phyloP scores from a whole-genome alignment of 1,140 invertebrate species.

The Stegodyphus dumicola region DNA sequence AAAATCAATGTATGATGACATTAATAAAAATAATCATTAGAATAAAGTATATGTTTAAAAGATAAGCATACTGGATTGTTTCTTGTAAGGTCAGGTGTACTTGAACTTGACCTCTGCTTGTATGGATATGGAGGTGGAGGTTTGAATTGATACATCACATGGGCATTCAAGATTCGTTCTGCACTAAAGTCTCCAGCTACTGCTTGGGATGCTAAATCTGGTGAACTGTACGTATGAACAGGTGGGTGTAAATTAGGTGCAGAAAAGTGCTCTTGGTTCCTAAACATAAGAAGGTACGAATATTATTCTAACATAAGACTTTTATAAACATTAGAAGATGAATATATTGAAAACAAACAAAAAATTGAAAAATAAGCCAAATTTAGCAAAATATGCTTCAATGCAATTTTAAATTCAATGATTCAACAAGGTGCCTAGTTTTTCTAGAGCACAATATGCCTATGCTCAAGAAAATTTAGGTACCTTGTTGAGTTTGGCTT shows the following conservation, averaged over 20 bases:
- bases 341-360: too few species aligned
- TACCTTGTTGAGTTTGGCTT: too few species aligned
- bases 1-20: too few species aligned
- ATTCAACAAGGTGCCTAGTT: background rate
- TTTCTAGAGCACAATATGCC: too few species aligned
- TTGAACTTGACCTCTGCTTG: conserved; percentile 78
- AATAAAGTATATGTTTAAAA: too few species aligned
- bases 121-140: conserved; percentile 82
- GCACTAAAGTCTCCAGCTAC: conserved; percentile 64
- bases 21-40: too few species aligned
- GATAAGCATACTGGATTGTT: conserved; percentile 56
- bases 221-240: conserved; percentile 68
- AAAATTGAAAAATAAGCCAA: background rate
- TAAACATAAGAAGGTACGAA: background rate
- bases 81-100: conserved; percentile 81
- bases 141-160: conserved; percentile 75
- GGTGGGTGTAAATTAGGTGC: conserved; percentile 28
- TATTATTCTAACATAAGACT: background rate
- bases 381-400: background rate
- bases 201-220: conserved; percentile 69
- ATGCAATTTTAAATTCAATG: background rate
- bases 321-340: background rate
- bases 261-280: conserved; percentile 2
- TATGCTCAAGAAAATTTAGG: too few species aligned
- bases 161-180: conserved; percentile 73